A percentile compares a stretch with the other conserved stretches of the same genome.
Conservation (phyloP, 2,797 vertebrate species). For the Oceanodroma leucorhoa region DNA sequence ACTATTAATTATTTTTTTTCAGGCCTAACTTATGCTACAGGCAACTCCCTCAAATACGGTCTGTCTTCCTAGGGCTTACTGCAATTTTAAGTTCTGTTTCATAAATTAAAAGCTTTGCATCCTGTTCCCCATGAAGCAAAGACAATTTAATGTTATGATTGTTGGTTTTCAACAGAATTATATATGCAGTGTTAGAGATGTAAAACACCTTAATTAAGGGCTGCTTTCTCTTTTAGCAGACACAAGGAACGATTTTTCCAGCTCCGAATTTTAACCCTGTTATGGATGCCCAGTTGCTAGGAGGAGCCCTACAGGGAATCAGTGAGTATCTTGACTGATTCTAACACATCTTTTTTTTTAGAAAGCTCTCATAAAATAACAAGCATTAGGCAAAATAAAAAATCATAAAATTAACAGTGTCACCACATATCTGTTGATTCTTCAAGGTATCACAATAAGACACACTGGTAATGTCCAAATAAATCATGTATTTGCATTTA, state of each 20-base stretch:
- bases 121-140: not conserved
- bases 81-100: not conserved
- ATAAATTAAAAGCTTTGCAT: not conserved
- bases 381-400: not conserved
- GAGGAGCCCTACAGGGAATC: constrained; percentile 76
- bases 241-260: constrained; percentile 76
- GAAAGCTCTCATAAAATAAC: not conserved
- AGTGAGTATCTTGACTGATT: constrained; percentile 56
- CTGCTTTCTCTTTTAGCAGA: constrained; percentile 43
- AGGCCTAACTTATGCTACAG: not conserved
- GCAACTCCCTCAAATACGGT: not conserved
- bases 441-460: not conserved
- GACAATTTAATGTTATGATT: not conserved
- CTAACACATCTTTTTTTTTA: not conserved
- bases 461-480: not conserved
- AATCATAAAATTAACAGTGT: not conserved
- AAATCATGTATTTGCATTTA: not conserved
- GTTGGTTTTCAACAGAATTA: not conserved
- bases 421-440: not conserved
- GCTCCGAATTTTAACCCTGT: constrained; percentile 74
- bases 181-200: not conserved
- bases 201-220: not conserved
- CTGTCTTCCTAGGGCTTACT: not conserved
- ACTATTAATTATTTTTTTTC: not conserved
- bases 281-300: constrained; percentile 75